phyloP scores from a whole-genome alignment of 1,140 invertebrate species.

The Rhizoglyphus robini region DNA sequence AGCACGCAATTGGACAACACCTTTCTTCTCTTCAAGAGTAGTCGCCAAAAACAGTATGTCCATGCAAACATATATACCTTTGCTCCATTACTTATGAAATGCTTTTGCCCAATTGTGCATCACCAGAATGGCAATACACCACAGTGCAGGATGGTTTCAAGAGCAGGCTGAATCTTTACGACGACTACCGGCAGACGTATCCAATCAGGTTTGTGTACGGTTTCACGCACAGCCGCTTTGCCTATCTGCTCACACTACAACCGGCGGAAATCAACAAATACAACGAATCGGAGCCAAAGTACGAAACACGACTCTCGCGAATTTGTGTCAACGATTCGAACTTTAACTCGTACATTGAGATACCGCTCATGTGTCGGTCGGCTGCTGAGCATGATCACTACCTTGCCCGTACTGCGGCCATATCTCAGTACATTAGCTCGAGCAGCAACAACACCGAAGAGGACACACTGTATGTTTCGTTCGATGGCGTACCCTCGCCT shows the following conservation, averaged over 20 bases:
- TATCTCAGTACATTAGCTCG: background rate
- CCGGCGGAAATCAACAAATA: background rate
- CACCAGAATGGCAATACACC: no score
- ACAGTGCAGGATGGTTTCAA: background rate
- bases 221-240: background rate
- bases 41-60: background rate
- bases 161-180: background rate
- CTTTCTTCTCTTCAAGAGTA: background rate
- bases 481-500: no score
- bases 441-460: no score
- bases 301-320: conserved; percentile 26
- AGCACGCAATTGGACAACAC: background rate
- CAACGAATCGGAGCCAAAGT: background rate
- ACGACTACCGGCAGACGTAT: background rate
- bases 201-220: background rate
- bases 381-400: background rate
- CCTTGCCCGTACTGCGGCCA: background rate
- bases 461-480: no score
- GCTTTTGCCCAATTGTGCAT: background rate
- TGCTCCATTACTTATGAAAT: background rate
- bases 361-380: conserved; percentile 25
- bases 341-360: conserved; percentile 29
- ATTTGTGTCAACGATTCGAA: conserved; percentile 26
- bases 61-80: background rate
- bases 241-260: background rate